phyloP scores from a whole-genome alignment of 2,113 vertebrate genomes.

The Psophia crepitans region DNA sequence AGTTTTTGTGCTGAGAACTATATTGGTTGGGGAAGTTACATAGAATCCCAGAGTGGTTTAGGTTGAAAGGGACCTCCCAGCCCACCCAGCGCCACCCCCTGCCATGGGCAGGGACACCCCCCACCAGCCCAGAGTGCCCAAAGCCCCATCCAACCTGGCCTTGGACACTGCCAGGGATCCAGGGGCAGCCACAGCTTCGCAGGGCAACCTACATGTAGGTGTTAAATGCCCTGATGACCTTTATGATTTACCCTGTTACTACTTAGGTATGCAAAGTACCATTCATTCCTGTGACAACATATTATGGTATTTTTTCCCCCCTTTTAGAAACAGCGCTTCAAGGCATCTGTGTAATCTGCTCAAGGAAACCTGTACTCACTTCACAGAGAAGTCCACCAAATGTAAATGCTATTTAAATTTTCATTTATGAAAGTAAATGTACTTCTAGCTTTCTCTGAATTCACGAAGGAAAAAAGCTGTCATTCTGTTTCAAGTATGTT shows the following conservation, averaged over 20 bases:
- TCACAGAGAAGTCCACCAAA: constrained; percentile 84
- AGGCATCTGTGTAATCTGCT: constrained; percentile 87
- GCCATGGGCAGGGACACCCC: no score
- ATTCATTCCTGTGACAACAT: neutral
- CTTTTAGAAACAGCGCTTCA: constrained; percentile 81
- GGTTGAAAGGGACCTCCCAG: no score
- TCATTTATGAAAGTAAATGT: neutral
- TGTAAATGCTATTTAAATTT: constrained; percentile 79
- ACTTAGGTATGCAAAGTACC: neutral
- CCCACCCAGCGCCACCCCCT: no score
- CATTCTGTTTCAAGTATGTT: neutral
- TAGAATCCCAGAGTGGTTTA: no score
- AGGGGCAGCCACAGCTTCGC: no score
- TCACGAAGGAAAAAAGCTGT: neutral
- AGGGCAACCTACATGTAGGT: neutral
- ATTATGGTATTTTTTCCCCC: neutral
- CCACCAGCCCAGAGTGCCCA: no score
- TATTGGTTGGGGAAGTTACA: neutral
- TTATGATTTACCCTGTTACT: neutral
- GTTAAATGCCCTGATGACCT: neutral
- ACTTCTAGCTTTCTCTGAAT: neutral
- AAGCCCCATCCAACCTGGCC: no score
- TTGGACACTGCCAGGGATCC: no score
- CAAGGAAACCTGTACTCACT: constrained; percentile 86
- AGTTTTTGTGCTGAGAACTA: neutral